These are phyloP conservation scores for Forbesichthys agassizii DNA, from an alignment of 2,113 vertebrate species.

Conservation along the genomic window DNA sequence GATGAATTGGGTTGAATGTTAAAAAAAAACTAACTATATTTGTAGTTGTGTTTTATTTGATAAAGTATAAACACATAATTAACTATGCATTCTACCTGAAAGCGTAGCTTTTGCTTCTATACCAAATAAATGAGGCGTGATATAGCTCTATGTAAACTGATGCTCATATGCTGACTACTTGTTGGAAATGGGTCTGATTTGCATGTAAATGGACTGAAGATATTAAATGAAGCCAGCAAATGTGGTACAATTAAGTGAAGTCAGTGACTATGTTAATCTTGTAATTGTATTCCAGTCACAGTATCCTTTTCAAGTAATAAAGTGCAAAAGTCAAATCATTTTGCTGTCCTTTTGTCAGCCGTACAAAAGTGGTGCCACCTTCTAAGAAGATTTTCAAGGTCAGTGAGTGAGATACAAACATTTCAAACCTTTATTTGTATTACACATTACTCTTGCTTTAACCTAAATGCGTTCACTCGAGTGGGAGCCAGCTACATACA, in stretches of 20 bases:
- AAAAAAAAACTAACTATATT: conserved; percentile 23
- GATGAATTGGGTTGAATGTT: conserved; percentile 25
- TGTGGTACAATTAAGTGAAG: conserved; percentile 42
- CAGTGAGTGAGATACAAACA: background rate
- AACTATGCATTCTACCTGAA: conserved; percentile 25
- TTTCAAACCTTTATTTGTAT: background rate
- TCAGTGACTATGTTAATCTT: conserved; percentile 10
- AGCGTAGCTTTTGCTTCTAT: conserved; percentile 57
- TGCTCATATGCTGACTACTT: conserved; percentile 55
- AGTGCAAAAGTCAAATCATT: background rate
- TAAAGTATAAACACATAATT: conserved; percentile 40
- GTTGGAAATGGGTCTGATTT: conserved; percentile 65
- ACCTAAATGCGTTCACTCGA: conserved; percentile 36
- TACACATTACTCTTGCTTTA: conserved; percentile 39
- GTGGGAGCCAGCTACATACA: conserved; percentile 53
- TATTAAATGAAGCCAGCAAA: conserved; percentile 61
- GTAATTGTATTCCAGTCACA: background rate
- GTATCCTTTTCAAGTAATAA: conserved; percentile 3
- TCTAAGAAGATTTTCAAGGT: background rate
- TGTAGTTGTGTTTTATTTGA: conserved; percentile 31
- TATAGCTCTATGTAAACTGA: conserved; percentile 53
- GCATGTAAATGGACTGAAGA: conserved; percentile 60
- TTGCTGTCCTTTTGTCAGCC: background rate
- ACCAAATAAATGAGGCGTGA: conserved; percentile 65
- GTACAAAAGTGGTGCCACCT: background rate